Conservation (phyloP, 2,888 invertebrate species). For the Zaprionus bogoriensis region DNA sequence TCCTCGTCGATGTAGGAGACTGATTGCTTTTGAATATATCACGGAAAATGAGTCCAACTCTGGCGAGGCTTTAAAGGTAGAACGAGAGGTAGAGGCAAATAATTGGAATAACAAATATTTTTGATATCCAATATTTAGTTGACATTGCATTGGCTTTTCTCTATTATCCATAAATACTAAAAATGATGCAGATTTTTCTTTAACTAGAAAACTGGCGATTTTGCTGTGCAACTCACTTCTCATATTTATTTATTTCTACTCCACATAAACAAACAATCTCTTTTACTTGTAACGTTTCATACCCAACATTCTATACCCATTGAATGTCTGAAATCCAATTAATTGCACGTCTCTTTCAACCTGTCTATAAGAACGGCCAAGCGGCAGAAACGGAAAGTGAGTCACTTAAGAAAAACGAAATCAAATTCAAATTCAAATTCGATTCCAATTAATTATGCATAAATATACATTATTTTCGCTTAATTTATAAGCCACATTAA, state of each 20-base stretch:
- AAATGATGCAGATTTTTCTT: no score
- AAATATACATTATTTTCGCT: not conserved
- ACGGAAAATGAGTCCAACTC: not conserved
- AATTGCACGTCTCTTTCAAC: not conserved
- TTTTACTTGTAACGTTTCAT: not conserved
- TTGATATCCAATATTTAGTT: no score
- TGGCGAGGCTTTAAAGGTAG: not conserved
- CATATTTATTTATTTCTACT: no score
- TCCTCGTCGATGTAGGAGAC: conserved; percentile 1
- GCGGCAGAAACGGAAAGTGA: conserved; percentile 1
- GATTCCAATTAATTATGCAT: not conserved
- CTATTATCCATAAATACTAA: no score
- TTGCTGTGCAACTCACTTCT: no score
- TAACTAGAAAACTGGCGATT: no score
- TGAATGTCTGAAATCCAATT: not conserved
- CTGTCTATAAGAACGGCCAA: not conserved
- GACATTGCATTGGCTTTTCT: no score
- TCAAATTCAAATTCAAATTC: not conserved
- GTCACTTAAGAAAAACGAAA: not conserved
- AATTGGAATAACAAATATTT: no score
- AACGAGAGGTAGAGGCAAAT: no score
- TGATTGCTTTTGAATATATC: conserved; percentile 9
- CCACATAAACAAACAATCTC: no score
- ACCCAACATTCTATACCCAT: not conserved
- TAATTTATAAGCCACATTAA: conserved; percentile 14